Evolutionary conservation across 2,113 vertebrate species (phyloP), one percentile per base, ranked within the genome.

Genomic region (Oreotragus oreotragus): DNA sequence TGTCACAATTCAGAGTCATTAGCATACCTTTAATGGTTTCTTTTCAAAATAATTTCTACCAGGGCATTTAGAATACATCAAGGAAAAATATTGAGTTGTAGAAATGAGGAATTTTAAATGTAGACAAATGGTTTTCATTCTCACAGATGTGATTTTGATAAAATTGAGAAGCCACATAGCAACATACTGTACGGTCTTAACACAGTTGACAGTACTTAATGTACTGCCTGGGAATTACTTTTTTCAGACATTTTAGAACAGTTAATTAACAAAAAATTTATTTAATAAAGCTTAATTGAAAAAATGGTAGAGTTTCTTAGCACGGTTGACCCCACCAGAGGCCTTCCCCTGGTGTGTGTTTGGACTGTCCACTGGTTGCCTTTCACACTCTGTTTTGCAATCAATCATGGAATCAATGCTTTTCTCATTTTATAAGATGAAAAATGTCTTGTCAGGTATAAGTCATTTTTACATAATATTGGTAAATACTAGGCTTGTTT

Each of bases 21-120:
- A 99, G 97, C 99, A 98, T 98, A 98, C 98, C 98, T 99, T 98
- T 98, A 98, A 98, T 97, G 97, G 97, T 84, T 98, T 95, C 97
- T 96, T 98, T 98, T 98, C 97, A 95, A 98, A 99, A 98, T 98
- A 96, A 96, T 98, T 98, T 98, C 98, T 98, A 80, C 81, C 10
- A 33, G 97, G 97, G 90, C 94, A 66, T 98, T 98, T 97, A 98
- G 93, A 93, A 94, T 58, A 91, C 90, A 91, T 70, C 79, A 97
- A 96, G 96, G 89, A 97, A 97, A 97, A 97, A 93, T 84, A 96
- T 14, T 39, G 95, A 97, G 88, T 98, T 95, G 87, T 96, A 89
- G 98, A 97, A 89, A 84, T 90, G 94, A 97, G 84, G 93, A 96
- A 55, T 96, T 98, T 10, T 84, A 79, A 96, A 98, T 97, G 94